Evolutionary conservation across 2,113 vertebrate species (phyloP).

Genomic region (Platysteira castanea): DNA sequence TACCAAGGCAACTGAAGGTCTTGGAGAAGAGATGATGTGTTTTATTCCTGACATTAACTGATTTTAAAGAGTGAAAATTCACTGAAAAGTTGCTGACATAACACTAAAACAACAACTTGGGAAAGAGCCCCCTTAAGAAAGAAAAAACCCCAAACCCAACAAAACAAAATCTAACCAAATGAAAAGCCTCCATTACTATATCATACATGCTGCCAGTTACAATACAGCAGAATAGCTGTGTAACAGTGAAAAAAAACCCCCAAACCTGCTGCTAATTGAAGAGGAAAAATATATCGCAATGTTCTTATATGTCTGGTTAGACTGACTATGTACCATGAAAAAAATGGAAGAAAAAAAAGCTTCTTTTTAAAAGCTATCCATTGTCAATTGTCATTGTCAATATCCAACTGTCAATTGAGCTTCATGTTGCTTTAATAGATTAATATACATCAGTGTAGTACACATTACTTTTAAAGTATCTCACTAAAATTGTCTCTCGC

Average conservation of each 20-base stretch:
- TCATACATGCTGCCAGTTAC: neutral
- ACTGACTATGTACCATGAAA: neutral
- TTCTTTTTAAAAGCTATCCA: neutral
- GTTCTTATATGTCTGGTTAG: neutral
- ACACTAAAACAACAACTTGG: neutral
- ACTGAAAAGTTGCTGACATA: neutral
- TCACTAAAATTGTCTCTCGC: neutral
- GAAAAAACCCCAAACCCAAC: accelerated
- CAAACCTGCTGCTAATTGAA: neutral
- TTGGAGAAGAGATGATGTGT: neutral
- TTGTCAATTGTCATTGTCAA: no score
- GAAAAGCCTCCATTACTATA: accelerated
- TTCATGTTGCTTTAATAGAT: neutral
- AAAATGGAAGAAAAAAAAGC: neutral
- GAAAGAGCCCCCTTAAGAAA: accelerated
- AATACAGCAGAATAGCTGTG: neutral
- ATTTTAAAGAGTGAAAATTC: neutral
- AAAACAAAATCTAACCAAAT: accelerated
- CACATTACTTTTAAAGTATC: neutral
- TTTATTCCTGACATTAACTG: neutral
- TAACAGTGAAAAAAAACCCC: neutral
- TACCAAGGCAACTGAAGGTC: neutral
- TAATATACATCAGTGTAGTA: neutral
- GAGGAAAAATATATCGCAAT: neutral
- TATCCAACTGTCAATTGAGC: neutral